Evolutionary conservation across 2,113 vertebrate species (phyloP), one percentile per base, ranked within the genome.

Genomic region (Clinocottus analis): DNA sequence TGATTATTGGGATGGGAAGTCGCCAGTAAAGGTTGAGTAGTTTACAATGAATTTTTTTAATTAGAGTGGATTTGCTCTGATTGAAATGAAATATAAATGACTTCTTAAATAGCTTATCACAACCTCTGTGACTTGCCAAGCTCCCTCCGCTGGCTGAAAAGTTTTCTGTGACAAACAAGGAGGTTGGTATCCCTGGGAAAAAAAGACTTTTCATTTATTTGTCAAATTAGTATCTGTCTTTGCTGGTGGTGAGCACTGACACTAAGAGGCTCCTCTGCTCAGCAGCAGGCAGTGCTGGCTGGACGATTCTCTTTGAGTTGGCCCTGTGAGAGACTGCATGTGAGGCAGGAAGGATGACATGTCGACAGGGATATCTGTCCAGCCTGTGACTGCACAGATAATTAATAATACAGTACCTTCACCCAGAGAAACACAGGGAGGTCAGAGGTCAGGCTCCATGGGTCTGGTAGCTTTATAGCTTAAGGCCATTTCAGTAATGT

Each of bases 1-100:
- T 93, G 91, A 94, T 95, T 94, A 95, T 94, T 92, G 76, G 80
- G 79, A 91, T 79, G 74, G 82, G 77, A 93, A 89, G 92, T 91
- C 56, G 87, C 87, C 86, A 21, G 92, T 90, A 84, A 95, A 93
- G 93, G 90, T 93, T 95, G 92, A 94, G 84, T 88, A 93, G 91
- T 94, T 94, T 92, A 94, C 93, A 93, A 93, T 94, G 90, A 93
- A 80, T 79, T 90, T 87, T 93, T 95, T 95, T 94, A 94, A 94
- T 95, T 94, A 93, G 89, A 91, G 82, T 77, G 93, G 93, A 94
- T 95, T 95, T 94, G 91, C 87, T 86, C 72, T 89, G 91, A 94
- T 94, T 93, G 90, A 93, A 94, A 92, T 92, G 49, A 93, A 91
- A 91, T 93, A 92, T 92, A 93, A 91, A 93, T 93, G 86, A 80